phyloP scores from a whole-genome alignment of 2,797 vertebrate species.

The Rhinella marina region DNA sequence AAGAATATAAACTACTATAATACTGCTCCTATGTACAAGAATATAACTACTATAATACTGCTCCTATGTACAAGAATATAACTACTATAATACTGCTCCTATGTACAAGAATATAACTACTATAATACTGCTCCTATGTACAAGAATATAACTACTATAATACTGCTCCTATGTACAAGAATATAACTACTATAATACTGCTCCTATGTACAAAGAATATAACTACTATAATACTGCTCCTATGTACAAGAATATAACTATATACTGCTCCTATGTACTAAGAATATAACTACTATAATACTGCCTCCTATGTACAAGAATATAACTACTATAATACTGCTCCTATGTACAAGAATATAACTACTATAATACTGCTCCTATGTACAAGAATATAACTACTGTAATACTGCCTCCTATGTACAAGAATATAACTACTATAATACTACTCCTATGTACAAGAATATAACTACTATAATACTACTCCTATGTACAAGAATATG shows the following conservation, averaged over 20 bases:
- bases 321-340: slow-evolving; percentile 14
- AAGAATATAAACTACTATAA: background rate
- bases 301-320: background rate
- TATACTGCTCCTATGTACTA: slow-evolving; percentile 6
- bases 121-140: background rate
- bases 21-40: background rate
- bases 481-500: slow-evolving; percentile 2
- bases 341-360: background rate
- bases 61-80: background rate
- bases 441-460: background rate
- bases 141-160: background rate
- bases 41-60: background rate
- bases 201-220: slow-evolving; percentile 7
- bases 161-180: background rate
- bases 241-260: background rate
- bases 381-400: slow-evolving; percentile 14
- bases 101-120: background rate
- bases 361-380: slow-evolving; percentile 1
- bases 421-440: background rate
- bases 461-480: slow-evolving; percentile 18
- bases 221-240: slow-evolving; percentile 1
- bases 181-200: slow-evolving; percentile 13
- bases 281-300: slow-evolving; percentile 20
- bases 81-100: background rate
- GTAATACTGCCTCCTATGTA: slow-evolving; percentile 1